A percentile compares a stretch with the other conserved stretches of the same genome.
Conservation (phyloP, 2,113 vertebrate species). For the Otus sunia region DNA sequence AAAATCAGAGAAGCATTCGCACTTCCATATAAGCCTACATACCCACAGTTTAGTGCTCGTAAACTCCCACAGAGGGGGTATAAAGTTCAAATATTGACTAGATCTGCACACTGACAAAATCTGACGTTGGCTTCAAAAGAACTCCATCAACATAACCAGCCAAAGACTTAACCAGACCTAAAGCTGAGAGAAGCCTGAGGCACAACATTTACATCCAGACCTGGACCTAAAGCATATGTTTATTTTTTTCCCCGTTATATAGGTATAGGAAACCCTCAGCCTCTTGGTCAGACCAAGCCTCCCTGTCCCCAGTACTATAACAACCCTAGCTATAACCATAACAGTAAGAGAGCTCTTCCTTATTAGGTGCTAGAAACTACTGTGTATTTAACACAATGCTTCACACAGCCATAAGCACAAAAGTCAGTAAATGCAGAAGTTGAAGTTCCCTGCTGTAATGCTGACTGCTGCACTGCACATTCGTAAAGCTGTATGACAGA, state of each 20-base stretch:
- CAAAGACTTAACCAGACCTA: conserved; percentile 25
- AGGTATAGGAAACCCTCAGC: background rate
- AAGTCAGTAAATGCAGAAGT: conserved; percentile 36
- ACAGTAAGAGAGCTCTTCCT: conserved; percentile 56
- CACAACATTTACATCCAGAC: conserved; percentile 21
- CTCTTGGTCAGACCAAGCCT: conserved; percentile 26
- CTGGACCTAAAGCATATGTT: background rate
- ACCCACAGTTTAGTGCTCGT: conserved; percentile 23
- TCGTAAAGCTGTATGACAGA: background rate
- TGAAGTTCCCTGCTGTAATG: background rate
- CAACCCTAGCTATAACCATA: conserved; percentile 55
- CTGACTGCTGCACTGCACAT: background rate
- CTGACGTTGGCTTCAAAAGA: conserved; percentile 9
- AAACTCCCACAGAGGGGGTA: conserved; percentile 44
- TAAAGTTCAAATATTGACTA: conserved; percentile 58
- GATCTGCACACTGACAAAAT: conserved; percentile 49
- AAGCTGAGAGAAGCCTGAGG: background rate
- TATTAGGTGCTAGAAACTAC: conserved; percentile 62
- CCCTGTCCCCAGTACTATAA: conserved; percentile 34
- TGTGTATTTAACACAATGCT: conserved; percentile 31
- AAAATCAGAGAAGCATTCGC: conserved; percentile 37
- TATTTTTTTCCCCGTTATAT: conserved; percentile 33
- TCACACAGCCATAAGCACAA: conserved; percentile 18
- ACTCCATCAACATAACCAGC: background rate
- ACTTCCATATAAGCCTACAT: conserved; percentile 61